These are phyloP conservation scores for Pammene fasciana DNA, from an alignment of 2,888 invertebrate genomes.

Conservation along the genomic window DNA sequence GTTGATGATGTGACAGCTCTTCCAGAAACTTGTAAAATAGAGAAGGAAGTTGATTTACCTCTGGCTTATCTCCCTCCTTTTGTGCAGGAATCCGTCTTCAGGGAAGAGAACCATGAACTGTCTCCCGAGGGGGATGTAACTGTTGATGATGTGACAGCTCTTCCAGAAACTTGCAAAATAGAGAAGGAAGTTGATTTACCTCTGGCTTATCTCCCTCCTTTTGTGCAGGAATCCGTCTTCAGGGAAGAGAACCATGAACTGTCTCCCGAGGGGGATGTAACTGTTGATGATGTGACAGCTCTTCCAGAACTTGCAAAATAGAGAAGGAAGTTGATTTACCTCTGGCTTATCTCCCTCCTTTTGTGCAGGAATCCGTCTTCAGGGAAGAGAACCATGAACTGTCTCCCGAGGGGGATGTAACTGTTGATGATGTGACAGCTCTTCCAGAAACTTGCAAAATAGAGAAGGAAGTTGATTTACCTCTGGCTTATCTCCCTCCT, in stretches of 20 bases:
- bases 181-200: too few relatives aligned
- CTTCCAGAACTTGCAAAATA: not conserved
- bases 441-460: too few relatives aligned
- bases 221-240: slow-evolving; percentile 97
- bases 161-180: not conserved
- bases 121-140: slow-evolving; percentile 88
- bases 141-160: slow-evolving; percentile 64
- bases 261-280: slow-evolving; percentile 88
- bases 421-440: too few relatives aligned
- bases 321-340: too few relatives aligned
- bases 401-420: too few relatives aligned
- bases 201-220: slow-evolving; percentile 91
- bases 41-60: too few relatives aligned
- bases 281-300: slow-evolving; percentile 69
- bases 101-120: slow-evolving; percentile 97
- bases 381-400: too few relatives aligned
- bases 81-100: slow-evolving; percentile 96
- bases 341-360: too few relatives aligned
- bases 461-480: too few relatives aligned
- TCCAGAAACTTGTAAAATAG: not conserved
- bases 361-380: too few relatives aligned
- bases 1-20: slow-evolving; percentile 57
- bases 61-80: slow-evolving; percentile 93
- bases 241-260: slow-evolving; percentile 96
- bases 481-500: too few relatives aligned